Conservation (phyloP, 1,140 invertebrate genomes). For the Drosophila subpulchrella region DNA sequence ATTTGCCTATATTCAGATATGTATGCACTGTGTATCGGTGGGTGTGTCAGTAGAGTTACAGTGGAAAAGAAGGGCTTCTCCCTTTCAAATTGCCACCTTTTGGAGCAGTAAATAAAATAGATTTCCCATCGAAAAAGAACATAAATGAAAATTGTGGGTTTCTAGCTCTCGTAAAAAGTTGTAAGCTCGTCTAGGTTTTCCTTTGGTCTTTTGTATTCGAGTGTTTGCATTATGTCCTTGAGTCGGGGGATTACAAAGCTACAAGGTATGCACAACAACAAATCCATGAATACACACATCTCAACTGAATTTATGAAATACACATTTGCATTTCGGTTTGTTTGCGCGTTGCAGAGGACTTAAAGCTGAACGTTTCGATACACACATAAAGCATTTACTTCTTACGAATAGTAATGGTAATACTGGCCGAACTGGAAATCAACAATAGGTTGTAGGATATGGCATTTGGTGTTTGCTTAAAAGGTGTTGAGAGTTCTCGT, state of each 20-base stretch:
- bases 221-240: conserved; percentile 46
- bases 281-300: conserved; percentile 41
- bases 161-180: conserved; percentile 48
- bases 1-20: conserved; percentile 30
- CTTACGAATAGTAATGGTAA: conserved; percentile 7
- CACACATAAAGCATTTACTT: conserved; percentile 63
- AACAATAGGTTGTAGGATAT: conserved; percentile 48
- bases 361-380: conserved; percentile 51
- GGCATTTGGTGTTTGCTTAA: conserved; percentile 62
- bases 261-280: conserved; percentile 42
- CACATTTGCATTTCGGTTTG: conserved; percentile 12
- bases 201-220: conserved; percentile 68
- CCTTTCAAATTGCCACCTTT: conserved; percentile 8
- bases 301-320: conserved; percentile 28
- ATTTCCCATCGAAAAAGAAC: conserved; percentile 16
- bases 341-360: conserved; percentile 6
- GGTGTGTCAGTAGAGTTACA: conserved; percentile 35
- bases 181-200: conserved; percentile 75
- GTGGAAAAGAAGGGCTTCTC: neutral
- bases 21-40: conserved; percentile 49
- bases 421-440: conserved; percentile 7
- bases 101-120: conserved; percentile 6
- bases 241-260: conserved; percentile 56
- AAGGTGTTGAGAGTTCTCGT: conserved; percentile 49
- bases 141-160: conserved; percentile 28